A percentile compares a stretch with the other conserved stretches of the same genome.
Conservation (phyloP, 2,888 invertebrate genomes). For the Caenorhabditis doughertyi region DNA sequence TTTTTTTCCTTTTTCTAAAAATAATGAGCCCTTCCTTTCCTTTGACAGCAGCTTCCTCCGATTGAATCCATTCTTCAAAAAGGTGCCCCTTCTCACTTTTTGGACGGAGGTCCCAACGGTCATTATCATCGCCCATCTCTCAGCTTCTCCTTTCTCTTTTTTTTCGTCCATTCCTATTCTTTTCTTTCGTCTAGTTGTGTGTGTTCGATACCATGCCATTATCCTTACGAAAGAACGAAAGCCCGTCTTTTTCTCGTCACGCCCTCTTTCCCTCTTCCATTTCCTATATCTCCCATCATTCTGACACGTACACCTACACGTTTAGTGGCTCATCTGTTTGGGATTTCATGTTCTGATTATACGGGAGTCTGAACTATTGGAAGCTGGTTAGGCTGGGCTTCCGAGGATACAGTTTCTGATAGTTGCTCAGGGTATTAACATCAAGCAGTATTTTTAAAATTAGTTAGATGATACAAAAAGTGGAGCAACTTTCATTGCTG, state of each 20-base stretch:
- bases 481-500: too few species aligned
- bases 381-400: too few species aligned
- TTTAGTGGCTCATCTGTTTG: constrained; percentile 24
- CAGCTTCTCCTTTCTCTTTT: constrained; percentile 35
- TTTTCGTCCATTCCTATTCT: constrained; percentile 14
- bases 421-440: too few species aligned
- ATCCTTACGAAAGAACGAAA: constrained; percentile 46
- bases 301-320: constrained; percentile 50
- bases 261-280: constrained; percentile 43
- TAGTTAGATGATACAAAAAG: too few species aligned
- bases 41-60: constrained; percentile 30
- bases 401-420: too few species aligned
- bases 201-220: constrained; percentile 62
- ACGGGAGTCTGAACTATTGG: neutral
- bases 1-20: constrained; percentile 21
- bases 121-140: constrained; percentile 52
- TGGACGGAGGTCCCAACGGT: constrained; percentile 40
- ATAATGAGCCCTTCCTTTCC: constrained; percentile 48
- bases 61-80: constrained; percentile 54
- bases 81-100: constrained; percentile 17
- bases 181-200: constrained; percentile 24
- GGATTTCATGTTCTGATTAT: neutral
- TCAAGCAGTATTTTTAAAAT: too few species aligned
- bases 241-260: constrained; percentile 63
- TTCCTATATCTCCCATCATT: constrained; percentile 6